These are phyloP conservation scores for Diarsia dahlii DNA, from an alignment of 2,888 invertebrate species.

Conservation along the genomic window DNA sequence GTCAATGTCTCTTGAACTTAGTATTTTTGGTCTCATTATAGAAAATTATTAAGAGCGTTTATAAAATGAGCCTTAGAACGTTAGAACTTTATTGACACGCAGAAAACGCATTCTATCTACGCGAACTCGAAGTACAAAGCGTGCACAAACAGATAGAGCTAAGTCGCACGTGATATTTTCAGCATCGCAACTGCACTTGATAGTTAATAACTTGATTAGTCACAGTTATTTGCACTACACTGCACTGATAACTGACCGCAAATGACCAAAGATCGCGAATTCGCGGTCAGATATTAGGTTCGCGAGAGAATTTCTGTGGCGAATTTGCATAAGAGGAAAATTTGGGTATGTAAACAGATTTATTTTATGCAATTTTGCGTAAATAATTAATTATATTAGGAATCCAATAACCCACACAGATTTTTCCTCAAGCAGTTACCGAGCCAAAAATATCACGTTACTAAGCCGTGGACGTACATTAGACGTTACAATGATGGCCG, in stretches of 20 bases:
- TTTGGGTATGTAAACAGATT: background rate
- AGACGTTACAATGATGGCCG: constrained; percentile 93
- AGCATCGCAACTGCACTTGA: constrained; percentile 47
- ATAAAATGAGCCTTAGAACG: background rate
- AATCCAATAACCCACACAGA: background rate
- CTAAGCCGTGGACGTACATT: constrained; percentile 90
- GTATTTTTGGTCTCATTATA: background rate
- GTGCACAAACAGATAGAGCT: constrained; percentile 47
- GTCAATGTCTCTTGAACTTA: background rate
- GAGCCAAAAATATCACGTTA: constrained; percentile 53
- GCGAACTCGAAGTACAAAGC: constrained; percentile 37
- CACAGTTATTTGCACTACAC: constrained; percentile 31
- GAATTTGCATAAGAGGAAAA: background rate
- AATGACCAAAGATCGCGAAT: constrained; percentile 28
- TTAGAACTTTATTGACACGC: background rate
- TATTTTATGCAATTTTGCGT: background rate
- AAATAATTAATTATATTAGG: constrained; percentile 7
- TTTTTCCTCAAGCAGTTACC: constrained; percentile 38
- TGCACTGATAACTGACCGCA: constrained; percentile 18
- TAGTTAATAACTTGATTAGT: constrained; percentile 32
- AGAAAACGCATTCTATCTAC: constrained; percentile 17
- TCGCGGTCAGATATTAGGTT: constrained; percentile 3
- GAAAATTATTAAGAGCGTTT: background rate
- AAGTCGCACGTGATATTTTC: constrained; percentile 47
- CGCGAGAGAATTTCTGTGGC: background rate